Percentiles rank a stretch among this genome's conserved stretches.
Evolutionary conservation across 92 coral and sea anemone species (phyloP).

Genomic region (Epizoanthus fatuus): DNA sequence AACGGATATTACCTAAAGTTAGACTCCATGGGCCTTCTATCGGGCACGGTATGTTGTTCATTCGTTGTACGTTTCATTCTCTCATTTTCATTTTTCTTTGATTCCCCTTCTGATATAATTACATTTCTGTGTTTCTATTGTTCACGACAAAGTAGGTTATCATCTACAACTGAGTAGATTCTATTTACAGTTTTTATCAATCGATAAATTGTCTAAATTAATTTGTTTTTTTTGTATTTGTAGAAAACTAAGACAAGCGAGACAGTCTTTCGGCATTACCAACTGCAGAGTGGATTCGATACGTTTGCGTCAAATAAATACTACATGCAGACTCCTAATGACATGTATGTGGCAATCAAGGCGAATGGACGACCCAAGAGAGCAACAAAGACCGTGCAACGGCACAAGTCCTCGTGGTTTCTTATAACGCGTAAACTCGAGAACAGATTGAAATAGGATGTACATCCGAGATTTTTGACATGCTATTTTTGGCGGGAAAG

Average conservation of each 20-base stretch:
- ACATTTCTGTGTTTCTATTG: background rate
- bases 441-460: background rate
- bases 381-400: slow-evolving; percentile 65
- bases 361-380: slow-evolving; percentile 67
- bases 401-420: slow-evolving; percentile 72
- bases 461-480: too few relatives aligned
- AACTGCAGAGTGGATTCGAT: slow-evolving; percentile 61
- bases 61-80: background rate
- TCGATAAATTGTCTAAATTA: slow-evolving; percentile 15
- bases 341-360: slow-evolving; percentile 72
- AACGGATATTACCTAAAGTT: slow-evolving; percentile 64
- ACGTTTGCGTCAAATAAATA: slow-evolving; percentile 77
- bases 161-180: background rate
- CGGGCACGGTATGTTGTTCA: slow-evolving; percentile 57
- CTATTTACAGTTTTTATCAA: background rate
- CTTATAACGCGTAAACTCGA: slow-evolving; percentile 26
- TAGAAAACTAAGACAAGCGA: slow-evolving; percentile 49
- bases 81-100: slow-evolving; percentile 7
- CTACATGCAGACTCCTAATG: slow-evolving; percentile 69
- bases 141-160: background rate
- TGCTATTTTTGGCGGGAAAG: too few relatives aligned
- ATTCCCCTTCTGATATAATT: slow-evolving; percentile 6
- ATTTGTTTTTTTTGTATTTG: background rate
- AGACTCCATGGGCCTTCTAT: slow-evolving; percentile 68
- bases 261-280: slow-evolving; percentile 75